Evolutionary conservation across 2,888 invertebrate genomes (phyloP).

Genomic region (Sphaerophoria rueppellii): DNA sequence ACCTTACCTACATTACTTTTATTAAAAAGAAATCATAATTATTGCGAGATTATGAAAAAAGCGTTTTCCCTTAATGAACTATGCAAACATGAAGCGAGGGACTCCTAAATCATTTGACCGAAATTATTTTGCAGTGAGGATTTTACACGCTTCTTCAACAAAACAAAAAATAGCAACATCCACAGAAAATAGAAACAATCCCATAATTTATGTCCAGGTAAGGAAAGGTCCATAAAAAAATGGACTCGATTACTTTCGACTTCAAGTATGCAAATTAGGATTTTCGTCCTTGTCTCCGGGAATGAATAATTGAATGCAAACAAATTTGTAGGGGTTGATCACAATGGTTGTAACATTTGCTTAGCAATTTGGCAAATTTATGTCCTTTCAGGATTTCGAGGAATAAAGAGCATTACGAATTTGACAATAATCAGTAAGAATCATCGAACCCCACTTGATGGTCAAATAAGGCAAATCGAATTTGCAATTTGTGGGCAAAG

Average conservation of each 20-base stretch:
- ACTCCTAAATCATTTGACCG: slow-evolving; percentile 7
- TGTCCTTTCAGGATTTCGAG: background rate
- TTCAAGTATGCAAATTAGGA: slow-evolving; percentile 33
- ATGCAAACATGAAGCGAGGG: background rate
- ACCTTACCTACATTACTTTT: background rate
- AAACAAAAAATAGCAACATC: background rate
- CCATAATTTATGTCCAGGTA: slow-evolving; percentile 29
- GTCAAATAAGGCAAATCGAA: too few relatives aligned
- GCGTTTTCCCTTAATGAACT: background rate
- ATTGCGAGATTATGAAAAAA: slow-evolving; percentile 11
- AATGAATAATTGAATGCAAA: slow-evolving; percentile 15
- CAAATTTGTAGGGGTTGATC: background rate
- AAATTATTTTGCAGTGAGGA: slow-evolving; percentile 26
- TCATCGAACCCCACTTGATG: too few relatives aligned
- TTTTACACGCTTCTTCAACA: slow-evolving; percentile 20
- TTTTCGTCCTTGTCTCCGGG: slow-evolving; percentile 10
- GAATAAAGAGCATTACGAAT: background rate
- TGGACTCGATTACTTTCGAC: slow-evolving; percentile 4
- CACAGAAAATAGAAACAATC: slow-evolving; percentile 16
- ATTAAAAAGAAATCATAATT: background rate
- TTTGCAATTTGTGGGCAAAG: too few relatives aligned
- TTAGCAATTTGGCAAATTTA: slow-evolving; percentile 20
- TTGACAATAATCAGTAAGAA: slow-evolving; percentile 5
- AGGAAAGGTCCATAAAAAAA: slow-evolving; percentile 27
- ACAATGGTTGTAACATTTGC: background rate